Evolutionary conservation across 2,888 invertebrate genomes (phyloP).

Genomic region (Drosophila mettleri): DNA sequence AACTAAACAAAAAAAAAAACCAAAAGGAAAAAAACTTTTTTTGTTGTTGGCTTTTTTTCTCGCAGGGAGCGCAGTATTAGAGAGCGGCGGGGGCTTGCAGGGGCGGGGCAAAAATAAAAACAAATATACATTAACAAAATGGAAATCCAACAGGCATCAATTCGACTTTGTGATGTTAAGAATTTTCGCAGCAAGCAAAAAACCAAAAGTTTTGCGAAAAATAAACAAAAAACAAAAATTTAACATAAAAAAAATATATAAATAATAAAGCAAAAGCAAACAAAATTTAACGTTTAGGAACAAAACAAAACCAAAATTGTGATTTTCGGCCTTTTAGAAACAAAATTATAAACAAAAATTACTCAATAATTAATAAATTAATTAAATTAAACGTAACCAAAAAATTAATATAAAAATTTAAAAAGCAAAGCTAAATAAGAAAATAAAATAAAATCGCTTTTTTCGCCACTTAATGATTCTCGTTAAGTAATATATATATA

Average conservation of each 20-base stretch:
- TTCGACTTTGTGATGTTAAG: constrained; percentile 82
- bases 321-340: constrained; percentile 84
- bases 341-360: constrained; percentile 67
- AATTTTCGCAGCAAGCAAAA: constrained; percentile 52
- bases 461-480: constrained; percentile 45
- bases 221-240: constrained; percentile 31
- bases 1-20: constrained; percentile 34
- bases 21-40: constrained; percentile 53
- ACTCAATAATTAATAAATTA: constrained; percentile 51
- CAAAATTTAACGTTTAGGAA: constrained; percentile 82
- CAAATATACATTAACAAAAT: constrained; percentile 7
- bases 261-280: constrained; percentile 31
- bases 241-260: constrained; percentile 25
- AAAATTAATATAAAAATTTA: constrained; percentile 29
- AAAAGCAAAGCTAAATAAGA: constrained; percentile 38
- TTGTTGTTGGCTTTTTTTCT: constrained; percentile 76
- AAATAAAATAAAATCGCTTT: constrained; percentile 39
- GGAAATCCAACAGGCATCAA: constrained; percentile 65
- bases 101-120: constrained; percentile 7
- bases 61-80: constrained; percentile 74
- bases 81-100: constrained; percentile 16
- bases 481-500: constrained; percentile 4
- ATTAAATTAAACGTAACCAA: constrained; percentile 49
- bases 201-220: constrained; percentile 28
- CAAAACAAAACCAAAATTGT: constrained; percentile 82